Base-by-base conservation (phyloP, 2,888 invertebrate genomes). In the Nycteola revayana region DNA sequence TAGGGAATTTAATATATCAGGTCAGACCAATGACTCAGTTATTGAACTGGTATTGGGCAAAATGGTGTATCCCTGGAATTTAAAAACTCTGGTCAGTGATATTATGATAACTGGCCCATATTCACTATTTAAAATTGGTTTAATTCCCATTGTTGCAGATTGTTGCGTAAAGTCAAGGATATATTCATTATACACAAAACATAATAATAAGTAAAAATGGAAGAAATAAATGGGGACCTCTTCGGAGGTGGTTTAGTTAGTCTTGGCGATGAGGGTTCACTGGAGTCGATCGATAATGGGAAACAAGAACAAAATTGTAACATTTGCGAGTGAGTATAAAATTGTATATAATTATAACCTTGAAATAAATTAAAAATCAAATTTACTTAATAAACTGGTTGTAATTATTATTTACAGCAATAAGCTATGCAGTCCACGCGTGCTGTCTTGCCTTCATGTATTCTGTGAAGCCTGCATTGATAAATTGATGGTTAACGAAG, bases 391-490 rank as follows among this genome's bases (percentile, higher is more conserved):
- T n/a, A n/a, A n/a, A n/a, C n/a, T 14, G 14, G 5, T 14, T 14
- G 5, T 8, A n/a, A 14, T 32, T 24, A 10, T 17, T 26, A 34
- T 40, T 84, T 90, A 52, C 67, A 93, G 93, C 70, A 92, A 92
- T 73, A 93, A 94, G 63, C 90, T 95, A 67, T 92, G 92, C 76
- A 92, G 93, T 74, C 98, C 98, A 41, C 93, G 96, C 56, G 93
- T 98, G 49, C 91, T 98, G 68, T 93, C 95, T 63, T 98, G 98
- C 85, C 93, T 98, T 75, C 98, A 98, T 90, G 96, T 96, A 31
- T 98, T 97, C 89, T 98, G 98, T 88, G 96, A 97, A 87, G 92
- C 92, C 54, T 98, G 98, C 84, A 91, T 98, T 66, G 94, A 94
- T 72, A 95, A 95, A 75, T 90, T 94, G 67, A 89, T 95, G 66